Evolutionary conservation across 2,888 invertebrate species (phyloP).

Genomic region (Pristionchus entomophagus): DNA sequence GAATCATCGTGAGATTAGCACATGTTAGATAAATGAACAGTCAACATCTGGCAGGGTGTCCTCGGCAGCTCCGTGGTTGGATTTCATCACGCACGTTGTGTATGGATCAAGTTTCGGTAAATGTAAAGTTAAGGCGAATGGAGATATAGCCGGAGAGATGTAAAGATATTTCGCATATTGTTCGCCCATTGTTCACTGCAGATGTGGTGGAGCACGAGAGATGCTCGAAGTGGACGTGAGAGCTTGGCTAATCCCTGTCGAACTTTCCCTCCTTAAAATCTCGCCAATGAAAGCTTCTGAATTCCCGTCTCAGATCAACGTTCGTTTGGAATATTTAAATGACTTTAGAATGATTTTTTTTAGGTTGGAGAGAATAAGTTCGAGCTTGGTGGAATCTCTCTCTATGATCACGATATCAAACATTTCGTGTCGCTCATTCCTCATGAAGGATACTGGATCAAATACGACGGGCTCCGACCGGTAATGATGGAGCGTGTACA

Average conservation of each 20-base stretch:
- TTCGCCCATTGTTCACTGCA: no score
- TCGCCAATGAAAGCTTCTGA: neutral
- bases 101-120: no score
- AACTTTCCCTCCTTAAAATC: neutral
- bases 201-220: neutral
- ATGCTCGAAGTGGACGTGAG: neutral
- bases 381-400: neutral
- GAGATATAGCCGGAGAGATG: no score
- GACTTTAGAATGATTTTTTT: neutral
- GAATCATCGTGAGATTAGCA: no score
- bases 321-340: no score
- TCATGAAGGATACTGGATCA: neutral
- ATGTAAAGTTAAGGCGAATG: no score
- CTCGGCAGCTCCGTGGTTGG: no score
- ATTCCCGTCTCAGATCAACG: neutral
- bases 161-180: no score
- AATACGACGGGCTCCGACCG: neutral
- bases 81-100: no score
- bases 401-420: neutral
- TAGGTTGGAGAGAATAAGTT: neutral
- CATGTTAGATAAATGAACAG: no score
- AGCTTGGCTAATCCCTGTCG: neutral
- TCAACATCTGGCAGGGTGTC: no score
- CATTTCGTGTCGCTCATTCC: neutral
- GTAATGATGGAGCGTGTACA: neutral